These are phyloP conservation scores for Epinephelus coioides DNA, from an alignment of 2,797 vertebrate species.

Conservation along the genomic window DNA sequence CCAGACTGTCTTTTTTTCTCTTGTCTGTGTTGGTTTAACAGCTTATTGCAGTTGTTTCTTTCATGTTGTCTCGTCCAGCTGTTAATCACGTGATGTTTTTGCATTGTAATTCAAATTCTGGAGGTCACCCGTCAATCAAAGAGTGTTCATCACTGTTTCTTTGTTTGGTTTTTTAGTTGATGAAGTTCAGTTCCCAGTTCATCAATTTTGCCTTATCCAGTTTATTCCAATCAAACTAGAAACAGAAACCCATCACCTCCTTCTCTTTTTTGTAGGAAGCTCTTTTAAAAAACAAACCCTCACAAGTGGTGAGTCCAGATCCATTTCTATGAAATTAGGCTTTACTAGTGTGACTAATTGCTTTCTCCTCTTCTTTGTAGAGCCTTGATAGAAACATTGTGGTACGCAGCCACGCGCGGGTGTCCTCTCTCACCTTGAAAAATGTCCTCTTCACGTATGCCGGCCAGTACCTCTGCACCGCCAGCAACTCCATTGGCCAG, in stretches of 20 bases:
- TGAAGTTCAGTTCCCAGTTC: background rate
- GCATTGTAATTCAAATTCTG: background rate
- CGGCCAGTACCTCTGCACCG: conserved; percentile 94
- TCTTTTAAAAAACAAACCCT: background rate
- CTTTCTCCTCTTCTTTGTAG: conserved; percentile 75
- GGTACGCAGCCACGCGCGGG: conserved; percentile 92
- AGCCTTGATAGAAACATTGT: conserved; percentile 93
- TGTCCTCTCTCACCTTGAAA: conserved; percentile 96
- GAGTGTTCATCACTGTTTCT: background rate
- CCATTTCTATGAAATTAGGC: background rate
- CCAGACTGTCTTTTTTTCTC: background rate
- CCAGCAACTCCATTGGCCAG: conserved; percentile 97
- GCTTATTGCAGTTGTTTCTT: background rate
- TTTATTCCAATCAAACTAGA: background rate
- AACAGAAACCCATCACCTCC: background rate
- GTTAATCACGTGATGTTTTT: background rate
- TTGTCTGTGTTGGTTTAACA: background rate
- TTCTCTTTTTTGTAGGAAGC: background rate
- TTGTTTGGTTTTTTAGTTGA: background rate
- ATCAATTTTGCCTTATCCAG: background rate
- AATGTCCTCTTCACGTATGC: conserved; percentile 96
- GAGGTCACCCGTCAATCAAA: conserved; percentile 13
- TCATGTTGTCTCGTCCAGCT: background rate
- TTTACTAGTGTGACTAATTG: conserved; percentile 18
- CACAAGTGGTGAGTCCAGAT: no score